Percentiles rank a stretch among this genome's conserved stretches.
phyloP scores from a whole-genome alignment of 2,888 invertebrate genomes.

The Archips crataeganus region DNA sequence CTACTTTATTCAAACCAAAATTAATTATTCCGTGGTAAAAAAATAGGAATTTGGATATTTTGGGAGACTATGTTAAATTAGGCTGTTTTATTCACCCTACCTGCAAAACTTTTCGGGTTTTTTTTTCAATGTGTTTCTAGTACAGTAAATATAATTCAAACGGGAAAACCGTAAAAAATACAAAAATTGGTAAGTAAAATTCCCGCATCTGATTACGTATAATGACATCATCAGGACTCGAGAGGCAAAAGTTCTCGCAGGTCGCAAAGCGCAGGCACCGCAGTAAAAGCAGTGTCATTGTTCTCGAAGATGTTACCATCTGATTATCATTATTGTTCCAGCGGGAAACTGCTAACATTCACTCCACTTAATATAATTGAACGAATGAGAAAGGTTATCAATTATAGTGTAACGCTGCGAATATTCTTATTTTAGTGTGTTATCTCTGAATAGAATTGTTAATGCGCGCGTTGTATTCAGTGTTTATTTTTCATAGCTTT shows the following conservation, averaged over 20 bases:
- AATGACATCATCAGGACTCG: background rate
- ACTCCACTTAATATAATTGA: constrained; percentile 83
- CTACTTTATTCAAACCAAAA: too few species aligned
- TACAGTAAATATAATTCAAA: too few species aligned
- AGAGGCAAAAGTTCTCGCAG: background rate
- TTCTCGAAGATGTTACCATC: constrained; percentile 74
- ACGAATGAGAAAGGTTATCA: constrained; percentile 81
- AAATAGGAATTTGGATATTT: too few species aligned
- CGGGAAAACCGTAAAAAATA: too few species aligned
- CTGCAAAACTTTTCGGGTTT: too few species aligned
- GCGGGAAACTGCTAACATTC: constrained; percentile 79
- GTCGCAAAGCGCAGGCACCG: constrained; percentile 58
- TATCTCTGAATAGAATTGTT: constrained; percentile 38
- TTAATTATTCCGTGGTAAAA: too few species aligned
- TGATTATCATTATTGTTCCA: constrained; percentile 81
- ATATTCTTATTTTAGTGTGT: constrained; percentile 41
- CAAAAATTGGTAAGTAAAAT: too few species aligned
- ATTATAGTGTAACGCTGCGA: constrained; percentile 52
- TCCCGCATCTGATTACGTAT: too few species aligned
- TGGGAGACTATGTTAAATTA: too few species aligned
- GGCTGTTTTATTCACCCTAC: too few species aligned
- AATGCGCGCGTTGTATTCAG: constrained; percentile 31
- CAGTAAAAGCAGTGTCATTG: constrained; percentile 74
- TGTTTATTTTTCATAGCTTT: constrained; percentile 38
- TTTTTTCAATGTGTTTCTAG: too few species aligned